phyloP scores from a whole-genome alignment of 2,888 invertebrate genomes.

The Mesorhabditis spiculigera region DNA sequence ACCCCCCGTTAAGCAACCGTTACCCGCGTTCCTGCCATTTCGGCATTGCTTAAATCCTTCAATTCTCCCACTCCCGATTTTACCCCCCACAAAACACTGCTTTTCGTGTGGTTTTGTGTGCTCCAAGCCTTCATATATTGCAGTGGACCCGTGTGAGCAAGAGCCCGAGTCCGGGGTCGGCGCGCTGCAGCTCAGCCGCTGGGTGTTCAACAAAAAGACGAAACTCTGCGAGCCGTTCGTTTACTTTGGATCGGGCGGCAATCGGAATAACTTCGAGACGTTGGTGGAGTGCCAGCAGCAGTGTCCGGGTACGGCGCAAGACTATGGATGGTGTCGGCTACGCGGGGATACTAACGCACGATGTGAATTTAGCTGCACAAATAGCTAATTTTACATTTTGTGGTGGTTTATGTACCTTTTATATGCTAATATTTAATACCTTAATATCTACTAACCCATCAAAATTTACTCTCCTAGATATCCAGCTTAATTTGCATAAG shows the following conservation, averaged over 20 bases:
- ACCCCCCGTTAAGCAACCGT: no score
- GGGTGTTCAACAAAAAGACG: constrained; percentile 47
- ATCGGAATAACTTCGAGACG: constrained; percentile 54
- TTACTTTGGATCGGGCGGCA: constrained; percentile 56
- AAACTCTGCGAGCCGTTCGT: constrained; percentile 50
- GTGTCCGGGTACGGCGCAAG: constrained; percentile 47
- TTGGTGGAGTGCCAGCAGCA: constrained; percentile 51
- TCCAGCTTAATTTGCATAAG: no score
- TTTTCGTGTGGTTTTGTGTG: constrained; percentile 9
- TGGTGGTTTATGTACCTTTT: background rate
- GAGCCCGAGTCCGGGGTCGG: constrained; percentile 52
- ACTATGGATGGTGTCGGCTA: no score
- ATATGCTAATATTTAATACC: background rate
- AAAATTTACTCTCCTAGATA: no score
- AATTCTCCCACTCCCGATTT: background rate
- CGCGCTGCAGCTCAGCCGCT: constrained; percentile 45
- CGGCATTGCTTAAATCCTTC: background rate
- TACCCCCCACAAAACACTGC: background rate
- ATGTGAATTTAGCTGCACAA: no score
- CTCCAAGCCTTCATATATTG: constrained; percentile 19
- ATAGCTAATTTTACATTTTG: no score
- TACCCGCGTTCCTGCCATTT: no score
- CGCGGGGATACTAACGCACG: no score
- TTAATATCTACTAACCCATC: no score
- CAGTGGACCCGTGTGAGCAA: constrained; percentile 55